phyloP scores from a whole-genome alignment of 2,888 invertebrate species.

The Cinara cedri region DNA sequence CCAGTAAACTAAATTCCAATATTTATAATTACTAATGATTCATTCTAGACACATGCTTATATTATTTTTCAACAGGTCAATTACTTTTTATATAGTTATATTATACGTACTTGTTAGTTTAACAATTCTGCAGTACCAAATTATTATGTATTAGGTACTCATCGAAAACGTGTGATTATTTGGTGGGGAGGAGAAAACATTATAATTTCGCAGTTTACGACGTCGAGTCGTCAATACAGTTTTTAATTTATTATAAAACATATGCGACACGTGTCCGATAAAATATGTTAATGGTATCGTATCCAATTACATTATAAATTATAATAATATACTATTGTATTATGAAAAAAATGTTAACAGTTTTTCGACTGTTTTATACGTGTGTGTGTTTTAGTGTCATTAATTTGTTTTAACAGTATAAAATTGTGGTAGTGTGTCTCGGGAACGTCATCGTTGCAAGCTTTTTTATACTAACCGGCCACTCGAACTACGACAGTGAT shows the following conservation, averaged over 20 bases:
- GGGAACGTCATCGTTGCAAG: not conserved
- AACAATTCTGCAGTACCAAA: too few relatives aligned
- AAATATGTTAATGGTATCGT: not conserved
- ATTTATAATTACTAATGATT: too few relatives aligned
- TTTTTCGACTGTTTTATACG: not conserved
- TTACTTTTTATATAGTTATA: too few relatives aligned
- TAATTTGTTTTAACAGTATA: not conserved
- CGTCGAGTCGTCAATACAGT: not conserved
- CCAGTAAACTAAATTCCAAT: too few relatives aligned
- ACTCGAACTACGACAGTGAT: not conserved
- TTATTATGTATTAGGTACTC: too few relatives aligned
- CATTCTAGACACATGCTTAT: too few relatives aligned
- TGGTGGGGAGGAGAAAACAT: too few relatives aligned
- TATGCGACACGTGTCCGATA: not conserved
- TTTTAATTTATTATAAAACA: not conserved
- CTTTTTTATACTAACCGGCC: not conserved
- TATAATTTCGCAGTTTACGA: conserved; percentile 3
- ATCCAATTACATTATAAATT: not conserved
- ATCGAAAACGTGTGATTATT: too few relatives aligned
- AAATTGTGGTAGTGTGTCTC: not conserved
- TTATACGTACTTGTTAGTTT: too few relatives aligned
- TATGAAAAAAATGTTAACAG: not conserved
- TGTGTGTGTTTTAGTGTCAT: not conserved
- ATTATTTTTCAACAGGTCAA: too few relatives aligned
- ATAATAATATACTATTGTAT: not conserved